Evolutionary conservation across 2,113 vertebrate genomes (phyloP).

Genomic region (Sclerurus mexicanus): DNA sequence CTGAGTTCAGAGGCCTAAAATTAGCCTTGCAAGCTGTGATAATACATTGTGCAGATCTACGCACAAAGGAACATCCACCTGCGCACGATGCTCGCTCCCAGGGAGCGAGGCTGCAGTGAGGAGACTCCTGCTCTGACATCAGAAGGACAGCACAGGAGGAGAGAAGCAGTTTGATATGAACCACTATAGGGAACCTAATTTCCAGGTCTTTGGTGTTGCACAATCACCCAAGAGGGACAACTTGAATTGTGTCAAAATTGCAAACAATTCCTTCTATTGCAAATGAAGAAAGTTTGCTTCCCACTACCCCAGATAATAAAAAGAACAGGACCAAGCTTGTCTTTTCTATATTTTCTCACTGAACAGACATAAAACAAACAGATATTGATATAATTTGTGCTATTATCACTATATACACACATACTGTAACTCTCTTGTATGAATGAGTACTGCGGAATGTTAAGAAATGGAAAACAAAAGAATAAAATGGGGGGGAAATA

Average conservation of each 20-base stretch:
- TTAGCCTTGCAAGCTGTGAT: background rate
- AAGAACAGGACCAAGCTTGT: background rate
- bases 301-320: background rate
- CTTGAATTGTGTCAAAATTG: background rate
- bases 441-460: background rate
- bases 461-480: background rate
- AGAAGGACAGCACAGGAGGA: background rate
- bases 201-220: background rate
- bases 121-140: background rate
- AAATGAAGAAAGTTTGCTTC: background rate
- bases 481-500: background rate
- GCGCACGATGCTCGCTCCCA: accelerated
- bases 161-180: background rate
- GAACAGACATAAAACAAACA: background rate
- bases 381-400: background rate
- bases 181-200: background rate
- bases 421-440: background rate
- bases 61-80: background rate
- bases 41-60: background rate
- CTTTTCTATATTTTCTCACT: background rate
- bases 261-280: background rate
- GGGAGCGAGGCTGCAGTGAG: background rate
- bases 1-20: background rate
- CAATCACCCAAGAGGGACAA: background rate
- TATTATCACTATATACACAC: background rate